These are phyloP conservation scores for Cantharis lateralis DNA, from an alignment of 2,888 invertebrate species.

Conservation along the genomic window DNA sequence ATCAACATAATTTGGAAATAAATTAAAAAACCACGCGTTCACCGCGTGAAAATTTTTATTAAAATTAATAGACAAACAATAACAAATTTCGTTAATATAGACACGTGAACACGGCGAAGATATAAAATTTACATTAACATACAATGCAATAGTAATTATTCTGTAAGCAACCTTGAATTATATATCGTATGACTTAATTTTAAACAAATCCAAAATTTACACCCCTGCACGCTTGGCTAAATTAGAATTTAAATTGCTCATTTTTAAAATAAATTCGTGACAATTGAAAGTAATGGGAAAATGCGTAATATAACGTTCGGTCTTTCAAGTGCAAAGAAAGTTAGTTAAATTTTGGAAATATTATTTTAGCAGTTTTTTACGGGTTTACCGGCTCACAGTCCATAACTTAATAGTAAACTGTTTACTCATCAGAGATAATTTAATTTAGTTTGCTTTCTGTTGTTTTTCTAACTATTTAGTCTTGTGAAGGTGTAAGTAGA, in stretches of 20 bases:
- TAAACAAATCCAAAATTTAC: neutral
- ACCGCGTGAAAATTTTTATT: neutral
- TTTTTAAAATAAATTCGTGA: neutral
- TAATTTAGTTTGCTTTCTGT: no score
- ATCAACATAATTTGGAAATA: neutral
- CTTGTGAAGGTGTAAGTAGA: no score
- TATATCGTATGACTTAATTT: neutral
- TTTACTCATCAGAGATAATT: no score
- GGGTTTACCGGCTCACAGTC: no score
- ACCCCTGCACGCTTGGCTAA: neutral
- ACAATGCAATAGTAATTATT: neutral
- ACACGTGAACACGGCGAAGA: neutral
- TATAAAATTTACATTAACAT: neutral
- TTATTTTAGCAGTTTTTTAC: neutral
- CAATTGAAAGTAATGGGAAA: neutral
- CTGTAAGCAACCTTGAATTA: neutral
- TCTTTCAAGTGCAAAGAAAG: no score
- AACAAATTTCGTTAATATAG: neutral
- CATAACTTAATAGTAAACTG: no score
- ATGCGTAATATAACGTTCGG: neutral
- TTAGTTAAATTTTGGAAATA: no score
- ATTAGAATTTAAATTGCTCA: neutral
- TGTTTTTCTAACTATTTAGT: no score
- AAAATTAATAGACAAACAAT: neutral
- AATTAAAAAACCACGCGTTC: neutral